A percentile compares a stretch with the other conserved stretches of the same genome.
Conservation (phyloP, 2,113 vertebrate species). For the Camelus bactrianus region DNA sequence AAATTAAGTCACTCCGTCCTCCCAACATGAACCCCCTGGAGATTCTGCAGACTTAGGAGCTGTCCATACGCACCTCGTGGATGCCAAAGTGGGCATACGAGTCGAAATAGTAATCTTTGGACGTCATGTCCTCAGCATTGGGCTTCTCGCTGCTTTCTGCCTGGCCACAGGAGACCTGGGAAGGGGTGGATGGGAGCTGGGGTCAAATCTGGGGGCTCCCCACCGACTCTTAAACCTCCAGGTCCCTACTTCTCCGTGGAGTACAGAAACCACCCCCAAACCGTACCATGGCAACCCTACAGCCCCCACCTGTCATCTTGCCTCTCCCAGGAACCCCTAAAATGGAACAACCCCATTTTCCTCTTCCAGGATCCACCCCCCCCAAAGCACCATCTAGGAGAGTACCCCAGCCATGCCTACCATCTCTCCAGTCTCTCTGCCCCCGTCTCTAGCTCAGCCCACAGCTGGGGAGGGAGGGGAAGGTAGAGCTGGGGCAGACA, state of each 20-base stretch:
- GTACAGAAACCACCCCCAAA: not conserved
- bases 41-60: too few relatives aligned
- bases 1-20: not conserved
- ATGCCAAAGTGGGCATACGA: slow-evolving; percentile 97
- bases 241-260: not conserved
- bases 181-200: not conserved
- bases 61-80: slow-evolving; percentile 90
- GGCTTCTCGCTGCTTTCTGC: slow-evolving; percentile 92
- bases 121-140: slow-evolving; percentile 96
- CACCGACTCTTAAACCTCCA: not conserved
- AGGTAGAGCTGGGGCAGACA: slow-evolving; percentile 60
- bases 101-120: slow-evolving; percentile 97
- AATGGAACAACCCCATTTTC: not conserved
- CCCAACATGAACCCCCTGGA: not conserved
- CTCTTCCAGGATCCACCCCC: slow-evolving; percentile 53
- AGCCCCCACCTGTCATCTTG: slow-evolving; percentile 13
- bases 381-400: slow-evolving; percentile 61
- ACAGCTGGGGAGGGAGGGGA: slow-evolving; percentile 77
- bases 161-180: slow-evolving; percentile 91
- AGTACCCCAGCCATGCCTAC: slow-evolving; percentile 76
- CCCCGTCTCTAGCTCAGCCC: slow-evolving; percentile 82
- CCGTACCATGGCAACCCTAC: not conserved
- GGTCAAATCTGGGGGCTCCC: slow-evolving; percentile 52
- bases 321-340: slow-evolving; percentile 25
- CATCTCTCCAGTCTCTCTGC: slow-evolving; percentile 83